These are phyloP conservation scores for Nephrotoma appendiculata DNA, from an alignment of 2,888 invertebrate genomes.

Conservation along the genomic window DNA sequence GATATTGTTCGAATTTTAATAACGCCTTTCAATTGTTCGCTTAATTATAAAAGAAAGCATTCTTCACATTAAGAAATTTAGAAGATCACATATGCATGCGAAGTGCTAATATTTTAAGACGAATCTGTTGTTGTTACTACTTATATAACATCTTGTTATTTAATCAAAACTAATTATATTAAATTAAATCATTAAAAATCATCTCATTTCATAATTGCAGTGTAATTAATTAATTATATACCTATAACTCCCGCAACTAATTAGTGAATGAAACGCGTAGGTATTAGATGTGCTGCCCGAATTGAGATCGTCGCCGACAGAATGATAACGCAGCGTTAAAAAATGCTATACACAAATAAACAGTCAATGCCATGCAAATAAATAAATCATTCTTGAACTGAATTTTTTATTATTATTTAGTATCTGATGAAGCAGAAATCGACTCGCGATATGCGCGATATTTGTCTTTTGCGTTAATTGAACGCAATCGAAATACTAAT, in stretches of 20 bases:
- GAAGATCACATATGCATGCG: too few species aligned
- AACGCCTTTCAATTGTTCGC: too few species aligned
- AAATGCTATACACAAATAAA: background rate
- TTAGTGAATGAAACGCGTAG: background rate
- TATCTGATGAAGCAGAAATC: background rate
- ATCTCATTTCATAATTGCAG: background rate
- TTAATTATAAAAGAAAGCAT: too few species aligned
- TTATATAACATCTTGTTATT: too few species aligned
- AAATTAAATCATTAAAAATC: background rate
- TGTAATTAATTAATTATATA: background rate
- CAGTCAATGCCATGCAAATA: background rate
- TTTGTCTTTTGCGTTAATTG: background rate
- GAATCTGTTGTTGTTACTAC: too few species aligned
- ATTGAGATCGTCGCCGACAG: background rate
- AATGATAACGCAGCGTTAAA: background rate
- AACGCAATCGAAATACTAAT: background rate
- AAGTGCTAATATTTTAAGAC: too few species aligned
- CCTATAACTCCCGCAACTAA: background rate
- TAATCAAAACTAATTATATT: too few species aligned
- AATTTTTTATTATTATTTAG: background rate
- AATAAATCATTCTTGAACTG: background rate
- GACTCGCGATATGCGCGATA: background rate
- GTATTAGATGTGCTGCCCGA: background rate
- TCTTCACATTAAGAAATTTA: too few species aligned
- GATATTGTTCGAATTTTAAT: too few species aligned